phyloP scores from a whole-genome alignment of 2,888 invertebrate genomes.

The Blastobasis lacticolella region DNA sequence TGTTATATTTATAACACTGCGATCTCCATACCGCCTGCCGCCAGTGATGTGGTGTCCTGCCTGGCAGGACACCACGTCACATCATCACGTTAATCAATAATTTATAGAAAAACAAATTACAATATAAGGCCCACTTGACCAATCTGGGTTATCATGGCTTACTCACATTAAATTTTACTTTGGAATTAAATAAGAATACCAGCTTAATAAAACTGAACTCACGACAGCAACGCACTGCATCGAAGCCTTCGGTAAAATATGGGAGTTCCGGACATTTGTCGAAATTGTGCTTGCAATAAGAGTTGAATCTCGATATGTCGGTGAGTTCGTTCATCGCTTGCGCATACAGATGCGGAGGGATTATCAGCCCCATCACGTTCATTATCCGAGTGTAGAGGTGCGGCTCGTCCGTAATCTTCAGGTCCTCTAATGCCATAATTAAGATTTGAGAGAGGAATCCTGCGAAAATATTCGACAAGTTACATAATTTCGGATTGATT shows the following conservation, averaged over 20 bases:
- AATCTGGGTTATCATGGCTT: too few relatives aligned
- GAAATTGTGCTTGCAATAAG: conserved; percentile 12
- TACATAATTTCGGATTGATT: background rate
- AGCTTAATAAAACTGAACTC: background rate
- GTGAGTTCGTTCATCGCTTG: conserved; percentile 11
- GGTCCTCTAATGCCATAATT: conserved; percentile 8
- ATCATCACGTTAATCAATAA: too few relatives aligned
- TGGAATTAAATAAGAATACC: background rate
- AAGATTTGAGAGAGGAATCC: conserved; percentile 11
- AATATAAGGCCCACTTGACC: too few relatives aligned
- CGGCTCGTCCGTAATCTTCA: background rate
- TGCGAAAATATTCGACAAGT: background rate
- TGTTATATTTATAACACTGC: too few relatives aligned
- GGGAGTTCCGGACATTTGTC: background rate
- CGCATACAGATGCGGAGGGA: conserved; percentile 11
- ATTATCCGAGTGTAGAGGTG: background rate
- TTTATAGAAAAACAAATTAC: too few relatives aligned
- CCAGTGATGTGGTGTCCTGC: too few relatives aligned
- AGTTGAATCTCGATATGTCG: conserved; percentile 13
- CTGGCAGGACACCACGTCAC: too few relatives aligned
- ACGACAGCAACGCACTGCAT: background rate
- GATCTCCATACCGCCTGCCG: too few relatives aligned
- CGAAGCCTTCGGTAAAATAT: background rate
- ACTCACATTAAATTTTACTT: too few relatives aligned
- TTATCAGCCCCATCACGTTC: conserved; percentile 6